Base-by-base conservation (phyloP, 1,140 invertebrate genomes). In the Drosophila gunungcola region DNA sequence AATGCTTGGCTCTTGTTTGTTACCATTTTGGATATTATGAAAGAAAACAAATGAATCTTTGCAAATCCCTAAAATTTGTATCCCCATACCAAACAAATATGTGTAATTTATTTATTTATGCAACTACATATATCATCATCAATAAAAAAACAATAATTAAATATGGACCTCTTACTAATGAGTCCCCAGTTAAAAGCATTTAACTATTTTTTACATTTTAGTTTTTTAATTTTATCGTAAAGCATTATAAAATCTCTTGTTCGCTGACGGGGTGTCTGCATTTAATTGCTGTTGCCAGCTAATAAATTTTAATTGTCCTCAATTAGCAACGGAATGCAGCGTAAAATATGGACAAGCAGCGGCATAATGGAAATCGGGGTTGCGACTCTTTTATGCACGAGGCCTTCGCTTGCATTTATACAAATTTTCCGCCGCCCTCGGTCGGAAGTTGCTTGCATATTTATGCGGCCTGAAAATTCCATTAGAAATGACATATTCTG, bases 281-380 rank as follows among this genome's bases (percentile, higher is more conserved):
- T 91, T 91, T 91, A 91, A 91, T 91, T 91, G 83, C 83, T 78
- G 74, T 91, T 82, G 80, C 78, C 80, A 88, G 88, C 88, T 91
- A 88, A 91, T 91, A 91, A 91, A 91, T 91, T 91, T 91, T 91
- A 91, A 91, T 91, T 91, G 88, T 84, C 77, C 55, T 86, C 83
- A 90, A 90, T 90, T 90, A 90, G 86, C 70, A 53, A 76, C 72
- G 78, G 86, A 90, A 86, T 90, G 86, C 82, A 77, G 76, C 38
- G 70, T 73, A 69, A 75, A 81, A 89, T 76, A 56, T 48, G 42
- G 38, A 16, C 53, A 16, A 38, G 10, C 32, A 48, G 29, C 16
- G n/a, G 10, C 55, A 27, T 12, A 67, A 25, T 42, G 39, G 63
- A 73, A 65, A 38, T 32, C 4, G 55, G 62, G 79, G 58, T 56